Percentiles rank a stretch among this genome's conserved stretches.
Evolutionary conservation across 2,113 vertebrate genomes (phyloP).

Genomic region (Ptyas mucosa): DNA sequence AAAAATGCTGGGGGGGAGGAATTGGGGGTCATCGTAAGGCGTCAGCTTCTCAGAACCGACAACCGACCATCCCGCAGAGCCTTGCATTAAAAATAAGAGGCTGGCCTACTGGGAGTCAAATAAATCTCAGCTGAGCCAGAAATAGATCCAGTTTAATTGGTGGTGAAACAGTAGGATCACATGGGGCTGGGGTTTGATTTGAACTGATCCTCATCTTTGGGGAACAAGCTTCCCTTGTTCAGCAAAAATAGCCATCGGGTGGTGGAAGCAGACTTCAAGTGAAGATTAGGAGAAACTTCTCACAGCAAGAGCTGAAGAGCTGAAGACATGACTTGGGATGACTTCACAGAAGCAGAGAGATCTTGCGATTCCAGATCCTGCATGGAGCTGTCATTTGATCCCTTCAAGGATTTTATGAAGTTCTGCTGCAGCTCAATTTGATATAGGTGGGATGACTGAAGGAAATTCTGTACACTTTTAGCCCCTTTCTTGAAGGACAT

Average conservation of each 20-base stretch:
- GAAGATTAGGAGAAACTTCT: too few species aligned
- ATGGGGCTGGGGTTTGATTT: not conserved
- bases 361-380: not conserved
- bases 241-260: not conserved
- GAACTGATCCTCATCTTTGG: not conserved
- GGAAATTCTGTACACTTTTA: conserved; percentile 41
- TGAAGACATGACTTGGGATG: not conserved
- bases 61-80: not conserved
- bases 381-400: not conserved
- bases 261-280: not conserved
- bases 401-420: not conserved
- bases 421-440: not conserved
- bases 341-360: not conserved
- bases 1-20: not conserved
- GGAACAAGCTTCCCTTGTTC: not conserved
- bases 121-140: not conserved
- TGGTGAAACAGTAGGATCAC: not conserved
- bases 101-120: not conserved
- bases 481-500: conserved; percentile 60
- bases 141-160: not conserved
- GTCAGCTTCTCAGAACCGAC: not conserved
- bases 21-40: not conserved
- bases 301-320: not conserved
- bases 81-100: not conserved
- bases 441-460: not conserved